Evolutionary conservation across 2,113 vertebrate genomes (phyloP), one percentile per base, ranked within the genome.

Genomic region (Irena cyanogastra): DNA sequence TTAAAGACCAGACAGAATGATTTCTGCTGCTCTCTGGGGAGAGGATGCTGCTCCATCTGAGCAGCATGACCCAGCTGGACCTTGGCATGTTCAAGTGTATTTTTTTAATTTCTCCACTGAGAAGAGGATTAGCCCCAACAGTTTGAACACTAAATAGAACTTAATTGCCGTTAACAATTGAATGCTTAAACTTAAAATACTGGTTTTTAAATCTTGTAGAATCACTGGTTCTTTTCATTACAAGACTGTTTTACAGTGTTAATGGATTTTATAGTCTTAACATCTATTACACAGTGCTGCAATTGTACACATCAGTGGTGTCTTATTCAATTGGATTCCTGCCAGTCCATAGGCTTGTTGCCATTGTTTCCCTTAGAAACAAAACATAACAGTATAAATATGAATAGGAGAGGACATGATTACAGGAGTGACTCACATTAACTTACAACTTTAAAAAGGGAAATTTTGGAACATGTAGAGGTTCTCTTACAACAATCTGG

Each of bases 291-390:
- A 76, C 41, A 65, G 70, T 90, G 59, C 59, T 91, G 68, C 70
- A 93, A 63, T 85, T 54, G 87, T 92, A 84, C 69, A 72, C 65
- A 76, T 90, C 72, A 93, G 44, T 90, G 52, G 33, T 95, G 93
- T 85, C 53, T 96, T 92, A 84, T 2, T 47, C 92, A 88, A 6
- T 24, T 95, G 92, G 89, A 71, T 90, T 94, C 68, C 65, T 96
- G 83, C 94, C 90, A 91, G 83, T 83, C 54, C 49, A 23, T 89
- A 94, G 91, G 94, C 79, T 37, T 85, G 33, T 89, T 97, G 92
- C 92, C 93, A 89, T 95, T 96, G 94, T 97, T 95, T 95, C 89
- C 96, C 92, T 56, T 97, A 85, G 95, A 96, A 96, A 97, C 95
- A 96, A 94, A 96, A 97, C 96, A 97, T 89, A 97, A 87, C 93